Evolutionary conservation across 2,113 vertebrate species (phyloP).

Genomic region (Haplochromis vanheusdeni): DNA sequence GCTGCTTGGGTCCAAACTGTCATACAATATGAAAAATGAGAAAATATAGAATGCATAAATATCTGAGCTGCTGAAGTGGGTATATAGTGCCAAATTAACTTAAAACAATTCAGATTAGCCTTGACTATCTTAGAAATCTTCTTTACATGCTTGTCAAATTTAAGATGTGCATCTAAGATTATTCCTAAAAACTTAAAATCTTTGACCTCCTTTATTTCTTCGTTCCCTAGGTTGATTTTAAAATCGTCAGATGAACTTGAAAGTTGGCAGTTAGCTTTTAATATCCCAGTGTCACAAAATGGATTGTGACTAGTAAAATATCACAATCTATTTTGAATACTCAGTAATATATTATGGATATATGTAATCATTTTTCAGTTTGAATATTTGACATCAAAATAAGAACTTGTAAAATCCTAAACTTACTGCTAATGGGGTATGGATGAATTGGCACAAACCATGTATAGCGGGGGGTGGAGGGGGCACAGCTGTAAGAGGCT

Average conservation of each 20-base stretch:
- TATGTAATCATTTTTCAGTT: fast-evolving
- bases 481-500: neutral
- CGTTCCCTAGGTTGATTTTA: fast-evolving
- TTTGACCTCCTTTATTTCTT: neutral
- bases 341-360: neutral
- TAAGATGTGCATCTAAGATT: neutral
- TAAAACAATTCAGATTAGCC: neutral
- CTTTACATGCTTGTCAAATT: neutral
- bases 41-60: neutral
- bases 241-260: neutral
- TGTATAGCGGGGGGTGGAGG: fast-evolving
- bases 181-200: neutral
- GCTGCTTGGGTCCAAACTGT: neutral
- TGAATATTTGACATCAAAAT: neutral
- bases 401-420: neutral
- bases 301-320: neutral
- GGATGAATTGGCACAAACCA: fast-evolving
- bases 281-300: neutral
- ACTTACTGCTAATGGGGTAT: neutral
- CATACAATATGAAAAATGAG: neutral
- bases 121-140: fast-evolving
- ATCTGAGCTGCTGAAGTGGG: fast-evolving
- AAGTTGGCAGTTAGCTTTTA: neutral
- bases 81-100: fast-evolving
- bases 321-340: neutral